Evolutionary conservation across 2,113 vertebrate species (phyloP).

Genomic region (Antidorcas marsupialis): DNA sequence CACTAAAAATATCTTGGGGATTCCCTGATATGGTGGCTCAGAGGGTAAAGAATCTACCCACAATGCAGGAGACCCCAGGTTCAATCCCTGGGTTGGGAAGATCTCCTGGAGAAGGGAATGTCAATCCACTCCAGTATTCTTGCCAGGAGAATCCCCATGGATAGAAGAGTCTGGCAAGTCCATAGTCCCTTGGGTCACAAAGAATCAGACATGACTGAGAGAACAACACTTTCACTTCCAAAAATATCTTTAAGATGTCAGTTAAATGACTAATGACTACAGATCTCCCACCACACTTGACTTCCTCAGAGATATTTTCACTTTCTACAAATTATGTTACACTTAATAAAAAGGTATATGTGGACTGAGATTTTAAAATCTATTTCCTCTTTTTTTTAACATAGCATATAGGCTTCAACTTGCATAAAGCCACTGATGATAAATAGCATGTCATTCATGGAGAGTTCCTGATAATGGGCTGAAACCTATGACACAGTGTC

Average conservation of each 20-base stretch:
- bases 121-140: neutral
- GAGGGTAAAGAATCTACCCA: neutral
- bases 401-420: neutral
- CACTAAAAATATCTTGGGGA: conserved; percentile 49
- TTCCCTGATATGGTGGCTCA: neutral
- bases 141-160: neutral
- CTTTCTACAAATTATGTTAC: conserved; percentile 16
- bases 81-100: neutral
- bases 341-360: neutral
- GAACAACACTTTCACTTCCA: neutral
- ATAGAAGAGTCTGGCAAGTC: neutral
- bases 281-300: conserved; percentile 58
- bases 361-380: conserved; percentile 9
- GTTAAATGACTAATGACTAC: neutral
- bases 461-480: neutral
- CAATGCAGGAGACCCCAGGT: neutral
- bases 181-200: neutral
- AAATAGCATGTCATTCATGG: neutral
- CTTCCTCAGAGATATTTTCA: conserved; percentile 60
- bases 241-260: conserved; percentile 65
- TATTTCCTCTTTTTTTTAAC: conserved; percentile 8
- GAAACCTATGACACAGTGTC: neutral
- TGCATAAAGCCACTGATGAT: neutral
- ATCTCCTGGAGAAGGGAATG: neutral
- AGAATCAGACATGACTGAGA: neutral